phyloP scores from a whole-genome alignment of 2,113 vertebrate genomes.

The Muntiacus muntjak region DNA sequence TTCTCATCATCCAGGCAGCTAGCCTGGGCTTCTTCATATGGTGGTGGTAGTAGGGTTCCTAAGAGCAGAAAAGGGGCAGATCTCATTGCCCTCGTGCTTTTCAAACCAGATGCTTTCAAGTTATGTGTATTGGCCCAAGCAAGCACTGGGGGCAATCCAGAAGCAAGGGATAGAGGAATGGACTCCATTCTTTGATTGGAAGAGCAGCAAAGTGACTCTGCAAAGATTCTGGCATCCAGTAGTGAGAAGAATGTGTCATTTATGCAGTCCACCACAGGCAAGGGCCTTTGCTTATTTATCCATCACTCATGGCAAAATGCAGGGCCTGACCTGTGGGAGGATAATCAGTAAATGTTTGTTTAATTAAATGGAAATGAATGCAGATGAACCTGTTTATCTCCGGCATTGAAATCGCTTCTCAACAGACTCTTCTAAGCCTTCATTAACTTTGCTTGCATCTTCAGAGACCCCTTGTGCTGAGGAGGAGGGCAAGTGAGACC shows the following conservation, averaged over 20 bases:
- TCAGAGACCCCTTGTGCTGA: not conserved
- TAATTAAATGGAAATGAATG: constrained; percentile 57
- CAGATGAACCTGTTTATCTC: constrained; percentile 24
- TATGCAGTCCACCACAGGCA: not conserved
- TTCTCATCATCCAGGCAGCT: not conserved
- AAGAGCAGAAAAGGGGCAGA: not conserved
- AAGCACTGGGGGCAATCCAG: not conserved
- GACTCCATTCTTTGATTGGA: not conserved
- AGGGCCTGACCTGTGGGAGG: not conserved
- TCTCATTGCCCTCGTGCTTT: not conserved
- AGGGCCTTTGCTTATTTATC: not conserved
- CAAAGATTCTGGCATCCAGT: not conserved
- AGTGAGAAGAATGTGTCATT: not conserved
- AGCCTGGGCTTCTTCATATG: not conserved
- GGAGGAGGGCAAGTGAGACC: not conserved
- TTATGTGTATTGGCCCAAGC: not conserved
- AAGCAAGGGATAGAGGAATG: not conserved
- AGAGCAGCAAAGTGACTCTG: not conserved
- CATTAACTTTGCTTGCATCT: not conserved
- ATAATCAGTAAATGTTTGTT: constrained; percentile 37
- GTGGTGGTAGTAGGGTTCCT: not conserved
- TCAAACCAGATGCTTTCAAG: not conserved
- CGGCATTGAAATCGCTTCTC: not conserved
- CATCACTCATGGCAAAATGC: not conserved
- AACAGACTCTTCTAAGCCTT: not conserved